phyloP scores from a whole-genome alignment of 2,797 vertebrate species.

The Eleutherodactylus coqui region DNA sequence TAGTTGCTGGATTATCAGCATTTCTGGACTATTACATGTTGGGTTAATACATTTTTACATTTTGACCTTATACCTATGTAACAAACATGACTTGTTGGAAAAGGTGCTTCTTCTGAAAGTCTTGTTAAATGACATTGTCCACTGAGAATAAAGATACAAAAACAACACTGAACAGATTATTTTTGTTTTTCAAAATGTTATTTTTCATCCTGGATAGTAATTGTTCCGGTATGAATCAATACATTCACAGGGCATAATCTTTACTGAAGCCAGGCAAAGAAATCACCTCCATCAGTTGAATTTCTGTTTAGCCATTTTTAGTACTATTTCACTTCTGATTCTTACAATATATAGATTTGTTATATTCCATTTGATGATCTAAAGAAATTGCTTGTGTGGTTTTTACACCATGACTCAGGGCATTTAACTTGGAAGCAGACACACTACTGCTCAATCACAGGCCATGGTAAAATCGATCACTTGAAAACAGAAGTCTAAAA shows the following conservation, averaged over 20 bases:
- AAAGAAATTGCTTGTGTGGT: constrained; percentile 30
- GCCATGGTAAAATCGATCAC: constrained; percentile 49
- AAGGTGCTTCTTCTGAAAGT: no score
- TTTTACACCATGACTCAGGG: constrained; percentile 42
- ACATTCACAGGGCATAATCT: not conserved
- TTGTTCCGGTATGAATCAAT: not conserved
- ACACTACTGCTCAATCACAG: constrained; percentile 38
- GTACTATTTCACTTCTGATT: not conserved
- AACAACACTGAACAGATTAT: not conserved
- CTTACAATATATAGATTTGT: constrained; percentile 23
- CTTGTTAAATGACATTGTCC: not conserved
- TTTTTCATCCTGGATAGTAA: not conserved
- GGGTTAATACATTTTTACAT: not conserved
- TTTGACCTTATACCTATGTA: not conserved
- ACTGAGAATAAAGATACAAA: not conserved
- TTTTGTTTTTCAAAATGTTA: not conserved
- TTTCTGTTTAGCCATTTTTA: constrained; percentile 33
- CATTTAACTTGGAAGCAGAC: constrained; percentile 47
- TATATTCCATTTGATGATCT: constrained; percentile 33
- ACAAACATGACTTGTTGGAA: no score
- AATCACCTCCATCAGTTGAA: not conserved
- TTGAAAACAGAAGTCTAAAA: constrained; percentile 47
- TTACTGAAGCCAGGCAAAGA: not conserved
- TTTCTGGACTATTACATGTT: no score
- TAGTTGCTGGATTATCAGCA: no score